phyloP scores from a whole-genome alignment of 2,113 vertebrate species.

The Podiceps cristatus region DNA sequence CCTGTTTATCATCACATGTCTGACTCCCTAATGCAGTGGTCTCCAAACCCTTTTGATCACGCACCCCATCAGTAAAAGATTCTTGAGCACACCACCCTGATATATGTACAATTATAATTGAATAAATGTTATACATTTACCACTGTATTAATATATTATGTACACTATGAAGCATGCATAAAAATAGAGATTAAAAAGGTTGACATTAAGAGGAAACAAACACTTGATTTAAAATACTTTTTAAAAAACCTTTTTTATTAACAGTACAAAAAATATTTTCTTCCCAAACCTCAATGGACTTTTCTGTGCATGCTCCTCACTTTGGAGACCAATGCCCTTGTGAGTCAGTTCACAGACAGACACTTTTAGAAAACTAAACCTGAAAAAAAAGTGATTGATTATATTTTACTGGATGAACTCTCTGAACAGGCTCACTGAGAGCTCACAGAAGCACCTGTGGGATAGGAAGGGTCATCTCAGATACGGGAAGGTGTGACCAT shows the following conservation, averaged over 20 bases:
- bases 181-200: not conserved
- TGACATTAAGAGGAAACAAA: not conserved
- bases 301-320: not conserved
- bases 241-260: not conserved
- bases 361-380: not conserved
- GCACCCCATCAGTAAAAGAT: not conserved
- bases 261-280: not conserved
- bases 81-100: rapidly evolving
- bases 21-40: not conserved
- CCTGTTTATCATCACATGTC: not conserved
- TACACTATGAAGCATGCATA: not conserved
- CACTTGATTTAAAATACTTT: not conserved
- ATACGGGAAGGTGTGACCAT: not conserved
- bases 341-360: not conserved
- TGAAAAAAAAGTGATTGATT: not conserved
- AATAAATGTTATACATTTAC: not conserved
- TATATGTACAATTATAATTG: not conserved
- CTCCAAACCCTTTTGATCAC: not conserved
- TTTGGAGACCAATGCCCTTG: not conserved
- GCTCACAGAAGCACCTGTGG: not conserved
- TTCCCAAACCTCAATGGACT: not conserved
- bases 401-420: not conserved
- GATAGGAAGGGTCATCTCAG: not conserved
- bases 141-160: not conserved
- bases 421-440: not conserved